phyloP scores from a whole-genome alignment of 2,113 vertebrate genomes.

The Labeo rohita region DNA sequence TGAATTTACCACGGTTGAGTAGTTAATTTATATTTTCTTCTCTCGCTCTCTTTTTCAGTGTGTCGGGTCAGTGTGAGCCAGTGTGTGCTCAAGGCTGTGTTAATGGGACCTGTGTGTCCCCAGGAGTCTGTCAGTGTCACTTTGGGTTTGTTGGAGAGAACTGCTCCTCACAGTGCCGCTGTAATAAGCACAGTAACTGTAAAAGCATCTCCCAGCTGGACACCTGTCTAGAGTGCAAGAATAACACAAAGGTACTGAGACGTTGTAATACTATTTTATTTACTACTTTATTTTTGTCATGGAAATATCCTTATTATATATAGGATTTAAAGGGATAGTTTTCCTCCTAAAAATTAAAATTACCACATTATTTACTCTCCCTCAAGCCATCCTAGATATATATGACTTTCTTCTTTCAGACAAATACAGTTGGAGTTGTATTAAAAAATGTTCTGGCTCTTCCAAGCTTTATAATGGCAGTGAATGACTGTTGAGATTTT shows the following conservation, averaged over 20 bases:
- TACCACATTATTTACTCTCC: no score
- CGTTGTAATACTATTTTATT: neutral
- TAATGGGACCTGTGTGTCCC: constrained; percentile 87
- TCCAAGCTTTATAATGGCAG: no score
- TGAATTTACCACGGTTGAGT: neutral
- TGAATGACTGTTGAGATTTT: no score
- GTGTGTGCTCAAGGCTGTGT: constrained; percentile 90
- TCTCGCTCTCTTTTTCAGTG: constrained; percentile 61
- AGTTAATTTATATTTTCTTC: neutral
- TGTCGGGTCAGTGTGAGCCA: constrained; percentile 85
- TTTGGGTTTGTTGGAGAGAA: constrained; percentile 90
- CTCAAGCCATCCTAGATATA: no score
- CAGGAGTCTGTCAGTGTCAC: constrained; percentile 87
- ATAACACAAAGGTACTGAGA: constrained; percentile 81
- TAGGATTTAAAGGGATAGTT: no score
- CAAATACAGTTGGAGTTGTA: no score
- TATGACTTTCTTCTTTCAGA: no score
- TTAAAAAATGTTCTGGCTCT: no score
- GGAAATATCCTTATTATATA: no score
- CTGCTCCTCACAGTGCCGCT: constrained; percentile 89
- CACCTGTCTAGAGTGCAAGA: constrained; percentile 85
- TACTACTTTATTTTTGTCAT: no score
- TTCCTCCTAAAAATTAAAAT: no score
- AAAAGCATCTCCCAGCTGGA: constrained; percentile 80
- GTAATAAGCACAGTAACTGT: constrained; percentile 92